Percentiles rank a stretch among this genome's conserved stretches.
These are phyloP conservation scores for Danionella cerebrum DNA, from an alignment of 2,113 vertebrate species.

Conservation along the genomic window DNA sequence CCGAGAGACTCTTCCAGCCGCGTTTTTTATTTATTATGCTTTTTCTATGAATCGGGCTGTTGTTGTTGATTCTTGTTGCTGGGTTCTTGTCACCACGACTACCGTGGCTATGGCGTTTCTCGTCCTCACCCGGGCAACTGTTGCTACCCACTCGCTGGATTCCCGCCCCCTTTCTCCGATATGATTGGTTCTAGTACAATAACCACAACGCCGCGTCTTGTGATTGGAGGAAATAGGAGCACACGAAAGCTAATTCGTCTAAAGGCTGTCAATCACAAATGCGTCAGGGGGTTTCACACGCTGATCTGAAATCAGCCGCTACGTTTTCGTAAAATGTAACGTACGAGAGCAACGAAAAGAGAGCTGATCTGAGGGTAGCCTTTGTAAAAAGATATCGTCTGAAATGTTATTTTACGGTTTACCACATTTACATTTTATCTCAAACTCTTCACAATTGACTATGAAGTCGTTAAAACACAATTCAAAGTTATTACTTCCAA, in stretches of 20 bases:
- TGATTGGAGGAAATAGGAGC: slow-evolving; percentile 12
- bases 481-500: too few relatives aligned
- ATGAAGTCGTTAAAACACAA: too few relatives aligned
- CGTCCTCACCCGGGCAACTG: slow-evolving; percentile 98
- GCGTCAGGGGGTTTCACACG: not conserved
- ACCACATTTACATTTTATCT: too few relatives aligned
- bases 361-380: not conserved
- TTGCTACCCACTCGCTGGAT: slow-evolving; percentile 85
- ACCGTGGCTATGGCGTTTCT: slow-evolving; percentile 98
- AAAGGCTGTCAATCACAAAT: slow-evolving; percentile 18
- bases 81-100: slow-evolving; percentile 97
- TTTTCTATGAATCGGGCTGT: slow-evolving; percentile 63
- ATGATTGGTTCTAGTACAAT: slow-evolving; percentile 49
- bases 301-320: not conserved
- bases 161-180: slow-evolving; percentile 49
- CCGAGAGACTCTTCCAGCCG: slow-evolving; percentile 59
- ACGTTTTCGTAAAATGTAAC: not conserved
- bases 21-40: slow-evolving; percentile 56
- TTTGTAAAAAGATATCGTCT: not conserved
- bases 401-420: too few relatives aligned
- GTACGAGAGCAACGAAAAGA: not conserved
- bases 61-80: slow-evolving; percentile 95
- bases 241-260: slow-evolving; percentile 41
- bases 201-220: slow-evolving; percentile 42
- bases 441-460: too few relatives aligned